Base-by-base conservation (phyloP, 1,140 invertebrate genomes). In the Lasaia peninsularis region DNA sequence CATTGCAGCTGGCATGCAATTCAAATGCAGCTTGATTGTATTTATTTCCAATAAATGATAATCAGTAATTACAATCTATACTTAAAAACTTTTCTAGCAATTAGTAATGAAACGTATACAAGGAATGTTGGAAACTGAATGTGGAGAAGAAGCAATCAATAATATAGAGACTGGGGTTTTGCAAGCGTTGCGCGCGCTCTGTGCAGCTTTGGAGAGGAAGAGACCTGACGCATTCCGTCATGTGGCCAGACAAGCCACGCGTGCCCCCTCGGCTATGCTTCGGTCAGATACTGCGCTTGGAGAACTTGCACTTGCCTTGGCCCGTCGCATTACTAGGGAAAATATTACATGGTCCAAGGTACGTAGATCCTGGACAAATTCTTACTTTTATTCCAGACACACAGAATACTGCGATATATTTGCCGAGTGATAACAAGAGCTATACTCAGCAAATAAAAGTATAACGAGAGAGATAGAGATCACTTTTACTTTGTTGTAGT, bases 331-430 rank as follows among this genome's bases (percentile, higher is more conserved):
- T 9, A 89, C 86, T 32, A 87, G 86, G 56, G 84, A 85, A 33
- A 88, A 89, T 56, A 88, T 90, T 51, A 90, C 86, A 4, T 90
- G 89, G 89, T 86, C 85, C 40, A 90, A 90, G 82, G 88, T 89
- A 63, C 61, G 16, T 12, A 52, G 21, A 20, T 28, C 24, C 4
- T 28, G 24, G 8, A 28, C 5, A 28, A 3, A 28, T 0, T 28
- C 24, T 28, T 28, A 7, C 1, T n/a, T n/a, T n/a, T n/a, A n/a
- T n/a, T n/a, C n/a, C n/a, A n/a, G n/a, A n/a, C n/a, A n/a, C n/a
- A n/a, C n/a, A n/a, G n/a, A n/a, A n/a, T n/a, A n/a, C n/a, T n/a
- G n/a, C n/a, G n/a, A n/a, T n/a, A 3, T 28, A 5, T 28, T 28
- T 28, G 8, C 4, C 24, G 4, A 28, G n/a, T n/a, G n/a, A n/a